A percentile compares a stretch with the other conserved stretches of the same genome.
These are phyloP conservation scores for Micromys minutus DNA, from an alignment of 2,113 vertebrate species.

Conservation along the genomic window DNA sequence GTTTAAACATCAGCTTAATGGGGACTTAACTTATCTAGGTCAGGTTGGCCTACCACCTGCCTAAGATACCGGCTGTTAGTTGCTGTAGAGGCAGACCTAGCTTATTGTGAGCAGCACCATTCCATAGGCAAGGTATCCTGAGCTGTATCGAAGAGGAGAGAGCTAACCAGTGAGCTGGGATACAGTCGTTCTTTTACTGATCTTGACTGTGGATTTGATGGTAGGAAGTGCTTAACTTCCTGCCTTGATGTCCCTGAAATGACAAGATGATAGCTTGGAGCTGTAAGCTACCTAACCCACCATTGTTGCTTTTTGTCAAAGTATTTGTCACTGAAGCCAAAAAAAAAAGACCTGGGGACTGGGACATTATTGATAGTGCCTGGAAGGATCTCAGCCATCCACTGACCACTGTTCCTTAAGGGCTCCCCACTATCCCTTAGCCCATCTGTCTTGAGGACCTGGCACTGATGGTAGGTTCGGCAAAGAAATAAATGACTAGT, in stretches of 20 bases:
- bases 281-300: not conserved
- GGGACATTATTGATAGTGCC: not conserved
- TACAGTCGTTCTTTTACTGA: not conserved
- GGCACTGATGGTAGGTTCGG: rapidly evolving
- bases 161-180: not conserved
- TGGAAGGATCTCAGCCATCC: not conserved
- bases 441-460: not conserved
- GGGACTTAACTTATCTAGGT: not conserved
- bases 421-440: not conserved
- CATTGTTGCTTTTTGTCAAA: not conserved
- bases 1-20: not conserved
- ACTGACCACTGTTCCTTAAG: not conserved
- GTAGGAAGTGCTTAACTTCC: no score
- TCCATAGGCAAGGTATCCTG: no score
- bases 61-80: not conserved
- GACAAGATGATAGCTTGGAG: not conserved
- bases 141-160: no score
- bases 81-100: not conserved
- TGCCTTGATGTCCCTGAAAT: not conserved
- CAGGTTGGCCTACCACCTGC: not conserved
- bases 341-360: no score
- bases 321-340: not conserved
- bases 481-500: not conserved
- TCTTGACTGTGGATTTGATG: not conserved
- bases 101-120: no score